Evolutionary conservation across 1,140 invertebrate species (phyloP).

Genomic region (Drosophila jambulina): DNA sequence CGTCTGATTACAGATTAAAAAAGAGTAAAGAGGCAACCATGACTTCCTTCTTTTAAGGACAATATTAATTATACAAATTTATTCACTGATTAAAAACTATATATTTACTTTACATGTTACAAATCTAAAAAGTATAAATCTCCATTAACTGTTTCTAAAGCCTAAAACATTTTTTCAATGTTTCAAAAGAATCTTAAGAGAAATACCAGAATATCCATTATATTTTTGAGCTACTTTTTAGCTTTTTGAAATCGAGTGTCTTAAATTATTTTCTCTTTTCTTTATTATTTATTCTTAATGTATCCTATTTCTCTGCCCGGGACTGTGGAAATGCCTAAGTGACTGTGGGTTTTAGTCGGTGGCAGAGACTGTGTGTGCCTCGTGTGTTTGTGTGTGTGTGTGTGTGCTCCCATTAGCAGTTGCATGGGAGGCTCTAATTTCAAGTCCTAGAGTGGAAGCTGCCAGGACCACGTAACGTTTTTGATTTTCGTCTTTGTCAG

Average conservation of each 20-base stretch:
- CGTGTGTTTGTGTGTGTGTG: not conserved
- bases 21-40: too few relatives aligned
- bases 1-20: too few relatives aligned
- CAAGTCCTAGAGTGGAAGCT: conserved; percentile 65
- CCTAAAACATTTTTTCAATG: too few relatives aligned
- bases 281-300: not conserved
- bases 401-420: conserved; percentile 73
- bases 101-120: too few relatives aligned
- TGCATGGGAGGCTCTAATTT: conserved; percentile 82
- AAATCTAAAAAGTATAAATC: too few relatives aligned
- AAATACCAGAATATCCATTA: too few relatives aligned
- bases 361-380: conserved; percentile 9
- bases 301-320: conserved; percentile 4
- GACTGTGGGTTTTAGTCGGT: conserved; percentile 15
- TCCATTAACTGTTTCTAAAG: too few relatives aligned
- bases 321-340: conserved; percentile 2
- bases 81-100: too few relatives aligned
- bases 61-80: too few relatives aligned
- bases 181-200: too few relatives aligned
- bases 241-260: not conserved
- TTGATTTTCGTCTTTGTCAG: conserved; percentile 79
- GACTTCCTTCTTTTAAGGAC: too few relatives aligned
- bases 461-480: conserved; percentile 72
- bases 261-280: not conserved
- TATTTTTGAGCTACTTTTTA: too few relatives aligned